phyloP scores from a whole-genome alignment of 2,888 invertebrate genomes.

The Leucoma salicis region DNA sequence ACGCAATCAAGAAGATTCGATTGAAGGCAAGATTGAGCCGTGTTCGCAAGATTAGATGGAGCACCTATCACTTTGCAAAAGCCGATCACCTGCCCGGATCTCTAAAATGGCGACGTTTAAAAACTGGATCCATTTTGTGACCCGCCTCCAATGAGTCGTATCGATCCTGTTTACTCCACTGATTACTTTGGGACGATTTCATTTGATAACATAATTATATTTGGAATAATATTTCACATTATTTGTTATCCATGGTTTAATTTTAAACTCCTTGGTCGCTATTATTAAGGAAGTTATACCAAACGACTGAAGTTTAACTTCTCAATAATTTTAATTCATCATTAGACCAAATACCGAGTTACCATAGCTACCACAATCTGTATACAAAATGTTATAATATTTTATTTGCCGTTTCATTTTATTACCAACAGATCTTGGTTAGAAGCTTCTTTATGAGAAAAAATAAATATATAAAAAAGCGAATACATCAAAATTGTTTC shows the following conservation, averaged over 20 bases:
- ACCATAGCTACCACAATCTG: neutral
- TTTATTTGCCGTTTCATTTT: neutral
- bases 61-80: constrained; percentile 46
- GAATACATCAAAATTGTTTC: constrained; percentile 48
- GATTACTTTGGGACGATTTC: constrained; percentile 31
- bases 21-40: constrained; percentile 53
- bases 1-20: constrained; percentile 58
- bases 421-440: constrained; percentile 13
- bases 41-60: constrained; percentile 50
- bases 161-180: constrained; percentile 45
- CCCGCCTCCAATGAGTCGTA: constrained; percentile 40
- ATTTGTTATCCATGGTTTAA: constrained; percentile 31
- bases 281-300: constrained; percentile 28
- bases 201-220: constrained; percentile 37
- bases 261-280: constrained; percentile 28
- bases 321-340: constrained; percentile 34
- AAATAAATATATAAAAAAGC: constrained; percentile 14
- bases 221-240: constrained; percentile 30
- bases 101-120: constrained; percentile 41
- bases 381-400: neutral
- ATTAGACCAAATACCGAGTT: constrained; percentile 16
- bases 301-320: constrained; percentile 23
- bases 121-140: constrained; percentile 45
- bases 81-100: constrained; percentile 45
- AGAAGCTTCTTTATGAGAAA: constrained; percentile 10